Evolutionary conservation across 1,140 invertebrate species (phyloP), one percentile per base, ranked within the genome.

Genomic region (Hydropsyche tenuis): DNA sequence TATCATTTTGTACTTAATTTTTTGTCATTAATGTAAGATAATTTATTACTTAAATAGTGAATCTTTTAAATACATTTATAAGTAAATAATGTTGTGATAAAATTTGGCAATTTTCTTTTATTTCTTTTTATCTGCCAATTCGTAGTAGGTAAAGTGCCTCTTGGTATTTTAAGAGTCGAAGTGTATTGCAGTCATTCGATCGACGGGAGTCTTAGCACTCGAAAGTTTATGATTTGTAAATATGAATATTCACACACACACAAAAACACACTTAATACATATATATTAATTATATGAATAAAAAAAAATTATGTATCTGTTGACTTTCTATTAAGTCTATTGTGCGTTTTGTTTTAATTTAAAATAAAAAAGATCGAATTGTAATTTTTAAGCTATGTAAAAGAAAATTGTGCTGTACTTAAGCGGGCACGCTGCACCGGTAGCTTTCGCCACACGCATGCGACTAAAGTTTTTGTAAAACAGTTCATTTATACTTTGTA

Each of bases 251-350:
- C 5, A 5, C 14, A 51, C 4, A 51, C 14, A 51, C 14, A 16
- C n/a, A 45, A 45, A 45, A 9, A 45, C n/a, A 63, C 11, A 66
- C 37, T 37, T 37, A 3, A 56, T 27, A 56, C 42, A 56, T 3
- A 70, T 56, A 70, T n/a, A n/a, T 18, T 46, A 23, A 46, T 37
- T 37, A 37, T 37, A 37, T 37, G 30, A 37, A n/a, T n/a, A n/a
- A n/a, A n/a, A n/a, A 37, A 37, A 9, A 37, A 37, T 37, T 68
- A 68, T 46, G n/a, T 30, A 46, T 70, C 9, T 70, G 68, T 70
- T 70, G 68, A 70, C 68, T 70, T 70, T 70, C 48, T 70, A 37
- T 56, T 56, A 70, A 70, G 68, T 70, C 68, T 70, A 68, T 68
- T 48, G 45, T 48, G 30, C 30, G 68, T 70, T 70, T 56, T 70